Base-by-base conservation (phyloP, 2,797 vertebrate species). In the Tokudaia muenninki region DNA sequence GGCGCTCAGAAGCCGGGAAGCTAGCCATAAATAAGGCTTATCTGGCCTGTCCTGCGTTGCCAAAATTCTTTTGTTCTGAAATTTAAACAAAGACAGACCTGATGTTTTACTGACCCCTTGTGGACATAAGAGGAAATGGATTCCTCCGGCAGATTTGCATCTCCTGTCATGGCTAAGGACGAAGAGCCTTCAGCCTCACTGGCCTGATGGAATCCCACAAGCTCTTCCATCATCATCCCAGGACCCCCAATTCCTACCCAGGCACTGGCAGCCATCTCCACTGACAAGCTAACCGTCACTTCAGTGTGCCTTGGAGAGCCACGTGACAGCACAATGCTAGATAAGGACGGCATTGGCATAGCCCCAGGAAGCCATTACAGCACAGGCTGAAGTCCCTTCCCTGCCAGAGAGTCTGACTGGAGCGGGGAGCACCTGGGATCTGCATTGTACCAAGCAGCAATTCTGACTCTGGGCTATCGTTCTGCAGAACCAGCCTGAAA, bases 31-130 rank as follows among this genome's bases (percentile, higher is more conserved):
- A 95, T 81, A 97, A 96, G 67, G 55, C 75, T 94, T 95, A 90
- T 87, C 63, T 74, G n/a, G 78, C 55, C 21, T 79, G 65, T 74
- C 26, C 24, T 22, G 37, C 6, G 0, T 26, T 29, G 55, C 31
- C 70, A 55, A 72, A 78, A 29, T 97, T 96, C 97, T 98, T 98
- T 98, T 98, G 98, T 98, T 98, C 97, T 70, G 7, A 65, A 57
- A 82, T 92, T 83, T 95, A 95, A 94, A 97, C 78, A 94, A 59
- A 94, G 95, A 93, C 65, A 94, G 87, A 37, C 80, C 87, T 98
- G 65, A 96, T 98, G 97, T 94, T 98, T 97, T 98, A 98, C 98
- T 98, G 98, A 98, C 98, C 98, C 98, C 98, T 97, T 98, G 98
- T 95, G 98, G 98, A 94, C 57, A 96, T 19, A 9, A 6, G 31